Evolutionary conservation across 2,888 invertebrate genomes (phyloP).

Genomic region (Cosmia pyralina): DNA sequence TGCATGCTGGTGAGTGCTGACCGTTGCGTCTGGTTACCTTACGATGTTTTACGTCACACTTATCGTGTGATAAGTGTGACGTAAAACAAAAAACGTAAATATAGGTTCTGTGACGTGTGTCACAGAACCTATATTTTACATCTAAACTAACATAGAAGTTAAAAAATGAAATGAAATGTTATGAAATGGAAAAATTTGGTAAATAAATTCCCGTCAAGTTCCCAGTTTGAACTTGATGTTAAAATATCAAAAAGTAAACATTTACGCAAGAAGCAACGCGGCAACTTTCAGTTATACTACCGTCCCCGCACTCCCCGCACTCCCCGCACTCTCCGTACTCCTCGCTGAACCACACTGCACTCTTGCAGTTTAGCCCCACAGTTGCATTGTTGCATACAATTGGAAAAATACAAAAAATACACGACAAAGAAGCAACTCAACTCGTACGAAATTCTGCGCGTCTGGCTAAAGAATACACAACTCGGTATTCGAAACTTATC

Average conservation of each 20-base stretch:
- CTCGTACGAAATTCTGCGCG: constrained; percentile 27
- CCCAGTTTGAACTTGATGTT: background rate
- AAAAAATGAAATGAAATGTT: no score
- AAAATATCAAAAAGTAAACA: constrained; percentile 15
- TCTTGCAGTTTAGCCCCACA: constrained; percentile 16
- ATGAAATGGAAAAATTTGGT: background rate
- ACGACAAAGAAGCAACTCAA: constrained; percentile 26
- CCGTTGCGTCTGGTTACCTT: no score
- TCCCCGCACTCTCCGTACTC: background rate
- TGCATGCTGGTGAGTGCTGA: background rate
- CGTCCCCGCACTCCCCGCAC: background rate
- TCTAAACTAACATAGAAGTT: background rate
- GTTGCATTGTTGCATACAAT: constrained; percentile 19
- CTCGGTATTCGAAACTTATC: constrained; percentile 35
- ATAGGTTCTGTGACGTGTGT: no score
- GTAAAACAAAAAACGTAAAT: no score
- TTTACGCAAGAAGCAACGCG: constrained; percentile 18
- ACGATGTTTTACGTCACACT: background rate
- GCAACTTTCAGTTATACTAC: constrained; percentile 13
- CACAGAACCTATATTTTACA: background rate
- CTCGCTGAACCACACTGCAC: background rate
- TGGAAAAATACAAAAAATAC: constrained; percentile 36
- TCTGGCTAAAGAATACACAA: constrained; percentile 27
- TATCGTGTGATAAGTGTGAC: no score
- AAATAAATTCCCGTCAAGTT: background rate